These are phyloP conservation scores for Camelus dromedarius DNA, from an alignment of 2,113 vertebrate species.

Conservation along the genomic window DNA sequence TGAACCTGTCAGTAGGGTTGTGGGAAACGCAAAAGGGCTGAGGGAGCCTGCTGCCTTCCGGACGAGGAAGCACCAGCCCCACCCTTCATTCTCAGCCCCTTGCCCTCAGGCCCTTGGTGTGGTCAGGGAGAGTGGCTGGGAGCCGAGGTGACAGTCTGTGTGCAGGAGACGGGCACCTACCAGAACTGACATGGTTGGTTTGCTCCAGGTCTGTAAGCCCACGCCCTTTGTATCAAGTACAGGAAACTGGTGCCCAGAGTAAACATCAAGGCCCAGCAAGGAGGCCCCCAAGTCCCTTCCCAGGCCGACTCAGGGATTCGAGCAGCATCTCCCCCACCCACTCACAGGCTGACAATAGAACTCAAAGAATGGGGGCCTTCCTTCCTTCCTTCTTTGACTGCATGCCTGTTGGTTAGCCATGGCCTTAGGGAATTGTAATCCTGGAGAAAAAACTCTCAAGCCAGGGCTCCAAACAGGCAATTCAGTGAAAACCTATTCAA, in stretches of 20 bases:
- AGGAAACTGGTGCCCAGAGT: not conserved
- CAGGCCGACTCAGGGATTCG: not conserved
- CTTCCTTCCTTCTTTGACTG: conserved; percentile 14
- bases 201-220: not conserved
- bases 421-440: conserved; percentile 33
- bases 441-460: conserved; percentile 21
- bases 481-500: not conserved
- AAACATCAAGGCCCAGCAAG: not conserved
- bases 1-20: not conserved
- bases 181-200: not conserved
- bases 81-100: not conserved
- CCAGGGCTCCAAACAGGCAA: not conserved
- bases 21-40: not conserved
- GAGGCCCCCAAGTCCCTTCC: not conserved
- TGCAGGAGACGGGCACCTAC: not conserved
- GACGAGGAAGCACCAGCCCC: not conserved
- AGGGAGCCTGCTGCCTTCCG: not conserved
- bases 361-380: conserved; percentile 37
- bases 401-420: not conserved
- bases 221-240: not conserved
- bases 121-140: not conserved
- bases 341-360: not conserved
- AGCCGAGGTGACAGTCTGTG: not conserved
- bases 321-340: not conserved
- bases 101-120: not conserved